A percentile compares a stretch with the other conserved stretches of the same genome.
phyloP scores from a whole-genome alignment of 2,113 vertebrate species.

The Grallaria varia region DNA sequence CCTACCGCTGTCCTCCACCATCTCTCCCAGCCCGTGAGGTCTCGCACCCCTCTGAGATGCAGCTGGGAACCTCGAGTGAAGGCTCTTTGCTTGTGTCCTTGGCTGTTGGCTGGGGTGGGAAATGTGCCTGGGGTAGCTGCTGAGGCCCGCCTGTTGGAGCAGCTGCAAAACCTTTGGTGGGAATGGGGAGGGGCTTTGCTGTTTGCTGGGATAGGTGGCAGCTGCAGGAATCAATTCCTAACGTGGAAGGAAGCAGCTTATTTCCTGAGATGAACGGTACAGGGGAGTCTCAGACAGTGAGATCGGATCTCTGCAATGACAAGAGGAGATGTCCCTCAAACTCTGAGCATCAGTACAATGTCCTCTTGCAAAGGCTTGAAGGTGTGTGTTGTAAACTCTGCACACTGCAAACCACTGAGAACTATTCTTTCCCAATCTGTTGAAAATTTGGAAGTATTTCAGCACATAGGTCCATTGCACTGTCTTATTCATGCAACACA shows the following conservation, averaged over 20 bases:
- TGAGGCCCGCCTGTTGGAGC: background rate
- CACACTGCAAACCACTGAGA: background rate
- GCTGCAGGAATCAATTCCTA: background rate
- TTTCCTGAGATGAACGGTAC: background rate
- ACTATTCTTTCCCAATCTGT: background rate
- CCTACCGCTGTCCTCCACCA: background rate
- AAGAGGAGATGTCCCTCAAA: background rate
- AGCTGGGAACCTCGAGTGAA: background rate
- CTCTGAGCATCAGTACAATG: background rate
- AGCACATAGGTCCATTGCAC: background rate
- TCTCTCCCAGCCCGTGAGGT: accelerated
- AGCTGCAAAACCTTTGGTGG: background rate
- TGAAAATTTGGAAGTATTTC: background rate
- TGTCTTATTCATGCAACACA: background rate
- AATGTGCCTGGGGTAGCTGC: accelerated
- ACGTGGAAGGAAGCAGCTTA: background rate
- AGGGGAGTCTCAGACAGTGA: background rate
- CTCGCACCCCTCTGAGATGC: background rate
- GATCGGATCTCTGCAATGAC: background rate
- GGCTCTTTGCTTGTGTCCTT: background rate
- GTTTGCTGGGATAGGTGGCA: background rate
- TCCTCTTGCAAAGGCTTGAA: background rate
- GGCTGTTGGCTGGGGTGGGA: background rate
- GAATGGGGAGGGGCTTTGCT: background rate
- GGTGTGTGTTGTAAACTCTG: background rate